These are phyloP conservation scores for Bedellia somnulentella DNA, from an alignment of 2,888 invertebrate species.

Conservation along the genomic window DNA sequence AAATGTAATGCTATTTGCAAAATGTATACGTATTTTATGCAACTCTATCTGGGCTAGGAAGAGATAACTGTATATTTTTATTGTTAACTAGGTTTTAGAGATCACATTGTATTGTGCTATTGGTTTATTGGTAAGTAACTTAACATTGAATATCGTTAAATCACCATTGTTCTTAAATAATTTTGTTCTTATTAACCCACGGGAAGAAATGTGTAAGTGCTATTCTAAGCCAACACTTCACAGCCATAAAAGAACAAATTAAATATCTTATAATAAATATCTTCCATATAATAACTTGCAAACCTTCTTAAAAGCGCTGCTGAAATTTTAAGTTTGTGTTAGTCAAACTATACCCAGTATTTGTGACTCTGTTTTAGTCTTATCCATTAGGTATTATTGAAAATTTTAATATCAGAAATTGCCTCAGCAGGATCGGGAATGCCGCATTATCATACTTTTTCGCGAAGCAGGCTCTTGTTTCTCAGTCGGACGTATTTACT, in stretches of 20 bases:
- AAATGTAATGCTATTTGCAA: neutral
- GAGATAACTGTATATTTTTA: neutral
- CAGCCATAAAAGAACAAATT: neutral
- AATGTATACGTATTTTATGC: neutral
- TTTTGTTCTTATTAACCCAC: neutral
- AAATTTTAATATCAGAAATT: slow-evolving; percentile 62
- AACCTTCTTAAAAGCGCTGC: neutral
- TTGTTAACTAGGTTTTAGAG: neutral
- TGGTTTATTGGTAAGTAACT: too few relatives aligned
- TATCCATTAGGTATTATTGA: slow-evolving; percentile 62
- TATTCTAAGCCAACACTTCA: neutral
- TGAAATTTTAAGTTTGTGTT: too few relatives aligned
- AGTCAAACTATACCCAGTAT: slow-evolving; percentile 6
- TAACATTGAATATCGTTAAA: too few relatives aligned
- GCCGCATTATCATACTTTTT: too few relatives aligned
- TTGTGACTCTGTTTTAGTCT: slow-evolving; percentile 30
- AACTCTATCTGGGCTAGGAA: neutral
- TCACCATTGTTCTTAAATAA: too few relatives aligned
- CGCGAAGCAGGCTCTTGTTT: too few relatives aligned
- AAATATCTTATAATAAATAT: neutral
- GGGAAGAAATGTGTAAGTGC: neutral
- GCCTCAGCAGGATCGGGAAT: too few relatives aligned
- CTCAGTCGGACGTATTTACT: too few relatives aligned
- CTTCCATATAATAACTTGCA: neutral
- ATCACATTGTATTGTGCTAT: too few relatives aligned